Base-by-base conservation (phyloP, 2,888 invertebrate genomes). In the Panzeria rudis region DNA sequence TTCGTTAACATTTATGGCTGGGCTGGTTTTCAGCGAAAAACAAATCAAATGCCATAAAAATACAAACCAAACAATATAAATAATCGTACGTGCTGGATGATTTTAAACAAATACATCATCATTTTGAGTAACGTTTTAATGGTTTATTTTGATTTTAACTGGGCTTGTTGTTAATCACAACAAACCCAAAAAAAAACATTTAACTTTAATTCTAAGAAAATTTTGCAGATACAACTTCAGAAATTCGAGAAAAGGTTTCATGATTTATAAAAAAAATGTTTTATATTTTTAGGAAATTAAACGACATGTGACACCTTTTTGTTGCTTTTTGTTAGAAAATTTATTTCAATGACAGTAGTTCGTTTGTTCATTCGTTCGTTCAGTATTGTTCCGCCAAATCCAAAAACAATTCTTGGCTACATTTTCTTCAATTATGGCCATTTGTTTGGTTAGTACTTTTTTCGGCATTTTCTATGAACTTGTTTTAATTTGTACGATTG, bases 41-140 rank as follows among this genome's bases (percentile, higher is more conserved):
- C 85, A 85, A 85, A 85, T 85, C 85, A 85, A 85, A 85, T 71
- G 82, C 82, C 59, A 85, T 85, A 79, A 82, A 85, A 85, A 85
- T 85, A 79, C 75, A 77, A 83, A 77, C 82, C 64, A 41, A 83
- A 79, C 75, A 61, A 64, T 81, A 77, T 73, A 85, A 84, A 82
- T 79, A 79, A 82, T 82, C 78, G 85, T 85, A 85, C 85, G 85
- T 85, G 85, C 78, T 82, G 82, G 85, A 85, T 82, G 75, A 82
- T 75, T 62, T 85, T 52, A 71, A 79, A 79, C 85, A 85, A 82
- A 82, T 85, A 82, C 82, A 85, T 82, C 85, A 85, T 77, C 76
- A 38, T 72, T 52, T 81, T 38, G 35, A 77, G 47, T 59, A 44
- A 23, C 76, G n/a, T 73, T 66, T 56, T 66, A 59, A 72, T 64